Evolutionary conservation across 2,797 vertebrate species (phyloP).

Genomic region (Hippoglossus hippoglossus): DNA sequence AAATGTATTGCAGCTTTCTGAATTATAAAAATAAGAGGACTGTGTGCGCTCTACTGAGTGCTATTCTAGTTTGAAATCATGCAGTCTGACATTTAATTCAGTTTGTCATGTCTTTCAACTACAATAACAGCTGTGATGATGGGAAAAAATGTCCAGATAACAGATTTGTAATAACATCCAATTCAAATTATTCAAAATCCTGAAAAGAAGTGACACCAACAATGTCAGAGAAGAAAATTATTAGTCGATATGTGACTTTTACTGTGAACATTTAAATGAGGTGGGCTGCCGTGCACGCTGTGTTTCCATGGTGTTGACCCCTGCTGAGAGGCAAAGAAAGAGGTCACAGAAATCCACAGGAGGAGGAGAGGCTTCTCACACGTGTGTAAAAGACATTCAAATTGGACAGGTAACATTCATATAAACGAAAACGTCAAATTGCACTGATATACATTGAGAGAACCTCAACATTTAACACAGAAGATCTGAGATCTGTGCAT

Average conservation of each 20-base stretch:
- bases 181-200: not conserved
- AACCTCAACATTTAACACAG: not conserved
- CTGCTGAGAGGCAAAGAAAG: slow-evolving; percentile 11
- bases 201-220: not conserved
- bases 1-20: too few species aligned
- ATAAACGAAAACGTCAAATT: not conserved
- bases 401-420: not conserved
- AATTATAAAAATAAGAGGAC: too few species aligned
- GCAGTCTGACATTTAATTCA: too few species aligned
- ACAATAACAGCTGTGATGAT: too few species aligned
- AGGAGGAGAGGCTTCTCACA: not conserved
- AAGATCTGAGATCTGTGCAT: too few species aligned
- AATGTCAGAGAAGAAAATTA: not conserved
- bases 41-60: too few species aligned
- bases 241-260: not conserved
- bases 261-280: slow-evolving; percentile 6
- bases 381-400: not conserved
- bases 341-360: slow-evolving; percentile 7
- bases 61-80: too few species aligned
- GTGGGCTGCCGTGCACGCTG: not conserved
- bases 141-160: too few species aligned
- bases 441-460: not conserved
- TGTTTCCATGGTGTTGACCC: slow-evolving; percentile 12
- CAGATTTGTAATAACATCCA: too few species aligned
- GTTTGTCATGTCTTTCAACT: too few species aligned